Base-by-base conservation (phyloP, 1,140 invertebrate genomes). In the Orussus abietinus region DNA sequence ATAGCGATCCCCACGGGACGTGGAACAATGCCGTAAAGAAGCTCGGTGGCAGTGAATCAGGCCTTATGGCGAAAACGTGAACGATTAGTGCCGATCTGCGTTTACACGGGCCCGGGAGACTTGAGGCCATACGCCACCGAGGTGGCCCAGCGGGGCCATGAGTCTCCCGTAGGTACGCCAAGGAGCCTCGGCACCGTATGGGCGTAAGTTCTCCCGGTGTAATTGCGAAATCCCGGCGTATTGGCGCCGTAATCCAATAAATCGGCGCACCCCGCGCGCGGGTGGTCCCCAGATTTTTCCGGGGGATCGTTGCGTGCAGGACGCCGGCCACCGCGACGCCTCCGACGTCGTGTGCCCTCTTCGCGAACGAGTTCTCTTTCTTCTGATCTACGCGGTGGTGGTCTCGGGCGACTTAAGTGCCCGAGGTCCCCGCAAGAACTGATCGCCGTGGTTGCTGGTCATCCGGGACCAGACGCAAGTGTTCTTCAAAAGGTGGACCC, bases 51-150 rank as follows among this genome's bases (percentile, higher is more conserved):
- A 49, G 51, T 57, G 62, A 67, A 64, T 57, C 64, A 55, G 54
- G 43, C 49, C 57, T 71, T 71, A 71, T 71, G 61, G 66, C 64
- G 56, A 71, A 71, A 71, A 71, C 66, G 68, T 71, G 66, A 69
- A 71, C 68, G 68, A 71, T 71, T 71, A 71, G 68, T 52, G 60
- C 47, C 53, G 52, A 61, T 59, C 57, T 62, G 53, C 68, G 61
- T 70, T 64, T 62, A 63, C 60, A 63, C 40, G 49, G 42, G 14
- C 32, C 38, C 17, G 18, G 47, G 38, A 48, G 37, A 49, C 43
- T 46, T 45, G 45, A 41, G 38, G 38, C 41, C 38, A 35, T 44
- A 47, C 42, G 38, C 41, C 12, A n/a, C 19, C n/a, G 34, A 32
- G 45, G 41, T 38, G 45, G 31, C 41, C 45, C 49, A 49, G 53